Evolutionary conservation across 2,113 vertebrate species (phyloP), one percentile per base, ranked within the genome.

Genomic region (Rhizomys pruinosus): DNA sequence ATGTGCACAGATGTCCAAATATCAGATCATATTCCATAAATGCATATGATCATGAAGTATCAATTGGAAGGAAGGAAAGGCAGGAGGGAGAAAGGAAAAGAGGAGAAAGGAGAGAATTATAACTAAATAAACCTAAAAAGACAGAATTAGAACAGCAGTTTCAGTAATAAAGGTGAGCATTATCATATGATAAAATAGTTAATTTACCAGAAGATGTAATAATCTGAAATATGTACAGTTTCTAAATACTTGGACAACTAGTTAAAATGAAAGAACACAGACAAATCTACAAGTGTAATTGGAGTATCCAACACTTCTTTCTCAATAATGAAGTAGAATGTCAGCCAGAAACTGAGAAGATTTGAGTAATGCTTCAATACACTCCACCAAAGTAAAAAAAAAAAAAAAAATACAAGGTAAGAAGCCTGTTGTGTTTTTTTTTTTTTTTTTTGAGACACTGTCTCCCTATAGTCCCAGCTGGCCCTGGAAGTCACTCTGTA

Each of bases 61-160:
- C 5, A 63, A 47, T 47, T 47, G 17, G 23, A 90, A 47, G 9
- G 4, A 63, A 15, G 2, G 23, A 52, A 66, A 39, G 64, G 47
- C 68, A 9, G n/a, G 7, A 79, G 27, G 3, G 12, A 55, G 4
- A 23, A 76, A 47, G 8, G 15, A 77, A 52, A 68, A 32, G 32
- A 29, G 39, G 39, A 23, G 0, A 59, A 6, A 3, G 7, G 7
- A 73, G 27, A 25, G 1, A 39, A 61, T 27, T 12, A 57, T 13
- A 17, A 5, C 0, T 27, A 61, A 27, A 20, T 15, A 59, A 16
- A n/a, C n/a, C n/a, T 10, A 5, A 37, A 63, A 19, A 0, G 3
- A 42, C 37, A 9, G 37, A 39, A 1, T 61, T 25, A 42, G 39
- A 7, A 32, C 5, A 47, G 25, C 61, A 63, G 0, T 39, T 25